These are phyloP conservation scores for Xiphophorus maculatus DNA, from an alignment of 2,113 vertebrate species.

Conservation along the genomic window DNA sequence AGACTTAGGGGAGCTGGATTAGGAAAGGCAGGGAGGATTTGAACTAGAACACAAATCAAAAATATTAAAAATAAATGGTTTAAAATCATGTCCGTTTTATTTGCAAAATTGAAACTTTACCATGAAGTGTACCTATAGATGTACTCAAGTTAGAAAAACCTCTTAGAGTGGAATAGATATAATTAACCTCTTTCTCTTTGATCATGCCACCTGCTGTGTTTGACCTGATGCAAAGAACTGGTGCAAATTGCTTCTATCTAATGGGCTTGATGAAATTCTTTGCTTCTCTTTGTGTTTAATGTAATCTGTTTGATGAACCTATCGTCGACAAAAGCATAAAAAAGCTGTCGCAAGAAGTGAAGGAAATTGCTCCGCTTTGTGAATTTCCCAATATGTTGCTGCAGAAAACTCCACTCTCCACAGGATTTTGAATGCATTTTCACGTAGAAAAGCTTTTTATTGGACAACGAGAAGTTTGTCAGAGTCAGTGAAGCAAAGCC, in stretches of 20 bases:
- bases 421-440: background rate
- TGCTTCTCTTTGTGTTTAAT: background rate
- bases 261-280: background rate
- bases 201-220: background rate
- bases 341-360: background rate
- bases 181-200: background rate
- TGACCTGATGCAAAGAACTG: background rate
- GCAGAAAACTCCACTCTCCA: background rate
- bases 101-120: background rate
- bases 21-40: background rate
- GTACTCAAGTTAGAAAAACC: no score
- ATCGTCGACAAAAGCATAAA: background rate
- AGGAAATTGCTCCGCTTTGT: background rate
- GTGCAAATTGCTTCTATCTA: background rate
- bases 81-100: background rate
- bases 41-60: no score
- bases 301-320: background rate
- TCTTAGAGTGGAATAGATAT: no score
- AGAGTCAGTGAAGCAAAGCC: constrained; percentile 13
- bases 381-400: background rate
- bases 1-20: background rate
- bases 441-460: background rate
- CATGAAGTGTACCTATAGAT: no score
- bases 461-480: constrained; percentile 2
- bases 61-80: background rate